Evolutionary conservation across 1,140 invertebrate genomes (phyloP).

Genomic region (Cherax destructor): DNA sequence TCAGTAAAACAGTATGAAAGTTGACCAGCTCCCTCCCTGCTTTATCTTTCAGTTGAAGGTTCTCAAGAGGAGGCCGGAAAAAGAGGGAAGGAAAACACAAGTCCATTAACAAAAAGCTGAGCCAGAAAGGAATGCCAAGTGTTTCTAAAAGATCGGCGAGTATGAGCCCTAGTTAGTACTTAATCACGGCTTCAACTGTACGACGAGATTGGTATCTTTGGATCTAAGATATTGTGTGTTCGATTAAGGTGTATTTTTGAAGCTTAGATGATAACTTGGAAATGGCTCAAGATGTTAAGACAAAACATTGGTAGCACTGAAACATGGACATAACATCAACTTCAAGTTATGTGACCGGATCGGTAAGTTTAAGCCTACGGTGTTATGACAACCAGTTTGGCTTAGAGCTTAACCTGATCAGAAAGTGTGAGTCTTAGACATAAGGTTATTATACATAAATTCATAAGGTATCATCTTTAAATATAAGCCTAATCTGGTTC

Average conservation of each 20-base stretch:
- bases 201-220: slow-evolving; percentile 47
- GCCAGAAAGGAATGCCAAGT: slow-evolving; percentile 27
- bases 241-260: slow-evolving; percentile 40
- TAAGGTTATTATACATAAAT: slow-evolving; percentile 42
- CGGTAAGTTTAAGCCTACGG: slow-evolving; percentile 25
- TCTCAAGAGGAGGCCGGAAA: slow-evolving; percentile 62
- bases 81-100: slow-evolving; percentile 64
- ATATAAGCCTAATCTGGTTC: slow-evolving; percentile 43
- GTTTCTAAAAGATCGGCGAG: slow-evolving; percentile 22
- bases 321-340: slow-evolving; percentile 2
- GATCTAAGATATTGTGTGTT: slow-evolving; percentile 36
- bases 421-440: slow-evolving; percentile 32
- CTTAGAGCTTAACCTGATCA: slow-evolving; percentile 37
- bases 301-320: slow-evolving; percentile 15
- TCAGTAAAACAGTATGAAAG: background rate
- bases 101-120: slow-evolving; percentile 63
- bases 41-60: slow-evolving; percentile 57
- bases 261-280: slow-evolving; percentile 23
- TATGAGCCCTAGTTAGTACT: slow-evolving; percentile 59
- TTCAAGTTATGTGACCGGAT: slow-evolving; percentile 20
- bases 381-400: slow-evolving; percentile 18
- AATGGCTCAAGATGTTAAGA: slow-evolving; percentile 23
- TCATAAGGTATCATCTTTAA: slow-evolving; percentile 43
- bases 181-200: slow-evolving; percentile 45
- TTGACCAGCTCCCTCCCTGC: background rate